Evolutionary conservation across 2,113 vertebrate genomes (phyloP).

Genomic region (Ariopsis seemanni): DNA sequence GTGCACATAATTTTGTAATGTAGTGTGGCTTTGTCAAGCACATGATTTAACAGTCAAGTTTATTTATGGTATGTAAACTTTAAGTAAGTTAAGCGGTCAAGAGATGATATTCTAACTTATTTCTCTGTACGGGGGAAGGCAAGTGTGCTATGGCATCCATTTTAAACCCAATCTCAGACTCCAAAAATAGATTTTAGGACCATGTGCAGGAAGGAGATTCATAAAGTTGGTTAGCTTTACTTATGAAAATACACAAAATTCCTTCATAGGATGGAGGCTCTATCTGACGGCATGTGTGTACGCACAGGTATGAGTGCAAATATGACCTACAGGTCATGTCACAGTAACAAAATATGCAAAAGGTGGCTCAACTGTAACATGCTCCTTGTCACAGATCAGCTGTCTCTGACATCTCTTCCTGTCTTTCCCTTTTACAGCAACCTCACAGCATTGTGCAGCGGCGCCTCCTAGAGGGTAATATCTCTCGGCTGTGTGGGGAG

Average conservation of each 20-base stretch:
- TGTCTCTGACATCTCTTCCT: background rate
- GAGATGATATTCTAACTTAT: too few relatives aligned
- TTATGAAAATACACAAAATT: background rate
- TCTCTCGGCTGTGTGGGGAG: conserved; percentile 74
- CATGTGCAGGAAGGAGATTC: background rate
- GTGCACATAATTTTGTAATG: too few relatives aligned
- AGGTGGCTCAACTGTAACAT: background rate
- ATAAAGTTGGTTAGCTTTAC: too few relatives aligned
- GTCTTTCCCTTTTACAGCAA: conserved; percentile 74
- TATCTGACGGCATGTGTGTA: background rate
- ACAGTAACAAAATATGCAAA: background rate
- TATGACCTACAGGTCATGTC: background rate
- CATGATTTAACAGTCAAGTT: too few relatives aligned
- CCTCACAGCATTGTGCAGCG: conserved; percentile 89
- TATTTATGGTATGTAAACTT: too few relatives aligned
- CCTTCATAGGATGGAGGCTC: background rate
- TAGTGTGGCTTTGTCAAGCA: too few relatives aligned
- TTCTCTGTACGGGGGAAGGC: too few relatives aligned
- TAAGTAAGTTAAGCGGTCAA: too few relatives aligned
- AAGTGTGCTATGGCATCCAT: background rate
- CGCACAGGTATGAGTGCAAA: too few relatives aligned
- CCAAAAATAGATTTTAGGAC: background rate
- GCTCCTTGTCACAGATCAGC: background rate
- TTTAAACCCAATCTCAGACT: background rate
- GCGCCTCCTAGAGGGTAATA: conserved; percentile 85